Evolutionary conservation across 2,888 invertebrate genomes (phyloP), one percentile per base, ranked within the genome.

Genomic region (Nineta flava): DNA sequence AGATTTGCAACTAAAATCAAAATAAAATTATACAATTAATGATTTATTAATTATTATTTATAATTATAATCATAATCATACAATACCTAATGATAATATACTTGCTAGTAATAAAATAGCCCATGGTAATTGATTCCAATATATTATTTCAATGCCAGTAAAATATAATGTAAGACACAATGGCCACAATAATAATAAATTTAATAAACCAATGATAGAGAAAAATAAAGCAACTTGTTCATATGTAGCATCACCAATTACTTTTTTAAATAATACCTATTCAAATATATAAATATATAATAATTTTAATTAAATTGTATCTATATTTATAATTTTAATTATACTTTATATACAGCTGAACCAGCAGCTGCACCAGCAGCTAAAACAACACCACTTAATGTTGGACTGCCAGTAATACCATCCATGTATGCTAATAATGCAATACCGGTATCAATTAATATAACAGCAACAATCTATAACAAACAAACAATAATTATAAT

Each of bases 361-460:
- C 90, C 88, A 21, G 92, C 90, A 32, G 91, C 90, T 16, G 94
- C 90, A 21, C 90, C 81, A 6, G 91, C 85, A 34, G 94, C 88
- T 46, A 93, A 71, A 32, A 95, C 86, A 1, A 95, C 88, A 5
- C 94, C 91, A 7, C 90, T 91, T 44, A 93, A 74, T 1, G 92
- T 92, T 7, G 87, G 84, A 65, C 86, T 88, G 52, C 85, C 85
- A 9, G 87, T 90, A 58, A 92, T 91, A 47, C 93, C 93, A 62
- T 94, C 93, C 90, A 94, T 93, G 62, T 95, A 94, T 21, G 93
- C 93, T 55, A 94, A 72, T 50, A 94, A 72, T 2, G 94, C 93
- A 55, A 93, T 90, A 35, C 94, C 94, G 19, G 92, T 93, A 66
- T 93, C 92, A 67, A 92, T 91, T 55, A 94, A 71, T 61, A 94